These are phyloP conservation scores for Meloidogyne chitwoodi DNA, from an alignment of 1,140 invertebrate genomes.

Conservation along the genomic window DNA sequence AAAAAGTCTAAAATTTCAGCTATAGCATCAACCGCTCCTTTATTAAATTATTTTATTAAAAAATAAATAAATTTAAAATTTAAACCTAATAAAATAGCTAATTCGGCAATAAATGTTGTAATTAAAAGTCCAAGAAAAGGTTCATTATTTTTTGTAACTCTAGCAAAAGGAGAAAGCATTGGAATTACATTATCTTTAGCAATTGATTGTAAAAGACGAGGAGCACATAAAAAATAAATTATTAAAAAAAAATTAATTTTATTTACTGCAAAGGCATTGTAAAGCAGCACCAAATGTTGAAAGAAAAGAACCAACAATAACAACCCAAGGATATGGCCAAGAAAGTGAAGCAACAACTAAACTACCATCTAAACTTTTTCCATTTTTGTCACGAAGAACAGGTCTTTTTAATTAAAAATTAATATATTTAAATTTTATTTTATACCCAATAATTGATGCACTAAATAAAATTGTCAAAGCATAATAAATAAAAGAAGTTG, in stretches of 20 bases:
- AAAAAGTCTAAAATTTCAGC: slow-evolving; percentile 66
- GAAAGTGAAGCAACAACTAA: slow-evolving; percentile 58
- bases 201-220: slow-evolving; percentile 63
- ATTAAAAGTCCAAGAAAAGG: slow-evolving; percentile 80
- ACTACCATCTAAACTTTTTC: slow-evolving; percentile 45
- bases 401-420: too few relatives aligned
- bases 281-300: slow-evolving; percentile 94
- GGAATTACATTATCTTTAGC: slow-evolving; percentile 76
- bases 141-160: slow-evolving; percentile 85
- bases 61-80: too few relatives aligned
- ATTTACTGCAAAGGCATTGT: slow-evolving; percentile 72
- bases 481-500: slow-evolving; percentile 84
- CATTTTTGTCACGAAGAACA: slow-evolving; percentile 28
- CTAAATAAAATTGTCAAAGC: slow-evolving; percentile 57
- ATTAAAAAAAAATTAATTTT: background rate
- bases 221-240: slow-evolving; percentile 63
- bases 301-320: slow-evolving; percentile 90
- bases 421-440: too few relatives aligned
- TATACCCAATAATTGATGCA: slow-evolving; percentile 33
- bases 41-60: too few relatives aligned
- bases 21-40: slow-evolving; percentile 62
- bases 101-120: slow-evolving; percentile 75
- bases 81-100: slow-evolving; percentile 48
- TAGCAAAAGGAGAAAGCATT: slow-evolving; percentile 82
- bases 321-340: slow-evolving; percentile 81